phyloP scores from a whole-genome alignment of 2,888 invertebrate species.

The Calameuta idolon region DNA sequence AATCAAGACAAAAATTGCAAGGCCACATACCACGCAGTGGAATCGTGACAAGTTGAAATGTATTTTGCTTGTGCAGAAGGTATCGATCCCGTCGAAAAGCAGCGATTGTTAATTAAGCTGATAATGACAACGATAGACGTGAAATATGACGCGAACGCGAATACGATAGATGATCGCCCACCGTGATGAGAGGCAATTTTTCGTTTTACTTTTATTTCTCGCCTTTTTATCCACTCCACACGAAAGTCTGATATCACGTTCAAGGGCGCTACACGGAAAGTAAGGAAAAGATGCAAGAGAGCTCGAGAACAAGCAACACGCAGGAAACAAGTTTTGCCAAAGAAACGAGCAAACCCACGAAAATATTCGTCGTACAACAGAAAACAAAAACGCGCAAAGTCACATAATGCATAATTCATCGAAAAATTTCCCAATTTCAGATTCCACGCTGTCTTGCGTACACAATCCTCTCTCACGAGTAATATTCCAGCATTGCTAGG shows the following conservation, averaged over 20 bases:
- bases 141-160: not conserved
- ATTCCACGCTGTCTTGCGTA: not conserved
- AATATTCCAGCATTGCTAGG: not conserved
- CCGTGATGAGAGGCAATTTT: not conserved
- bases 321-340: not conserved
- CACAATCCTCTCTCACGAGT: not conserved
- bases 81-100: not conserved
- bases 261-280: not conserved
- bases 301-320: not conserved
- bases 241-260: not conserved
- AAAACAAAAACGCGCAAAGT: not conserved
- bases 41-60: not conserved
- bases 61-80: not conserved
- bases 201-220: not conserved
- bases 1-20: too few relatives aligned
- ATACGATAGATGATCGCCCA: not conserved
- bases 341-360: not conserved
- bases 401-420: slow-evolving; percentile 3
- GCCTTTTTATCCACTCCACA: not conserved
- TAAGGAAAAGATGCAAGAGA: not conserved
- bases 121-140: not conserved
- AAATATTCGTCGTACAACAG: not conserved
- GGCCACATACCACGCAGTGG: too few relatives aligned
- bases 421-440: slow-evolving; percentile 8
- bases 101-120: not conserved